Base-by-base conservation (phyloP, 2,888 invertebrate species). In the Seira sanloemensis region DNA sequence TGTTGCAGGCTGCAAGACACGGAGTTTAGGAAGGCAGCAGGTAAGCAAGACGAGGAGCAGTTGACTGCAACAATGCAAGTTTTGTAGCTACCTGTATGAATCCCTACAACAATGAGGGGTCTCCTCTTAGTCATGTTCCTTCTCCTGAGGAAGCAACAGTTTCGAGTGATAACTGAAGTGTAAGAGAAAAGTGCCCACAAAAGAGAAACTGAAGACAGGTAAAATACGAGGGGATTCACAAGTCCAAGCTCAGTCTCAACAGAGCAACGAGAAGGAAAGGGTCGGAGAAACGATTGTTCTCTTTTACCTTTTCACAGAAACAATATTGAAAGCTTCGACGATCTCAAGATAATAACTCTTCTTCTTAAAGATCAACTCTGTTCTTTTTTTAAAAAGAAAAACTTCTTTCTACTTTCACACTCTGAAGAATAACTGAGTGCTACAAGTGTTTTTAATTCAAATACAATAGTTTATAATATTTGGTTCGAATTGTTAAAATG, bases 221-320 rank as follows among this genome's bases (percentile, higher is more conserved):
- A 85, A 85, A 85, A 80, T 77, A 24, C 76, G 85, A 72, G 50
- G 67, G 54, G 46, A 24, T 66, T 27, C 75, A 67, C 76, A 24
- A 62, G 72, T 54, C 69, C 72, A 50, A 37, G 66, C 54, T 85
- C 85, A 85, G 85, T 85, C 77, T 85, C 77, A 65, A 12, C 27
- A 26, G 54, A 85, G 79, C 73, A 50, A 73, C 80, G 58, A 62
- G 50, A 76, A 73, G 79, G 85, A 85, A 80, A 75, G 79, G 80
- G 75, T 46, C 78, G 21, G 71, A 25, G 23, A 18, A 58, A 68
- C 12, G 26, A 65, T 71, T 67, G 74, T 46, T 46, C 50, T 67
- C 18, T 25, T 74, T 37, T 78, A 46, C 46, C 67, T 37, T 12
- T 12, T 37, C 5, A 5, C 37, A 9, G 37, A 5, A 37, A 37